Evolutionary conservation across 1,140 invertebrate species (phyloP), one percentile per base, ranked within the genome.

Genomic region (Bradysia coprophila): DNA sequence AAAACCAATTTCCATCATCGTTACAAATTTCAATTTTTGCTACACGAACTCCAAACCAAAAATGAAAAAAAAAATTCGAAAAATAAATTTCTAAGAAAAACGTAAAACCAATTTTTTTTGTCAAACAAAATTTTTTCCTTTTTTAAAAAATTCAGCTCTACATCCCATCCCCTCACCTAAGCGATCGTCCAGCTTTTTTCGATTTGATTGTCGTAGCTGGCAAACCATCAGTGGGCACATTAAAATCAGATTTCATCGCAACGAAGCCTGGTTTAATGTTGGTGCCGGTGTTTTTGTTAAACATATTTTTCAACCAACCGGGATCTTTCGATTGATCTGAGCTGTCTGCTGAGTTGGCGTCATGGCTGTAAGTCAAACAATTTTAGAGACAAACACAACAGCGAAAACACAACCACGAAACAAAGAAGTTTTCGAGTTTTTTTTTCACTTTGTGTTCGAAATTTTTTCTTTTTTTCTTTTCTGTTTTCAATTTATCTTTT

Each of bases 101-200:
- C n/a, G n/a, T n/a, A n/a, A n/a, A n/a, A n/a, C n/a, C n/a, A n/a
- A n/a, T n/a, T n/a, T n/a, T n/a, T n/a, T n/a, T n/a, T n/a, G n/a
- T n/a, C n/a, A n/a, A n/a, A n/a, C n/a, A n/a, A n/a, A n/a, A n/a
- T n/a, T n/a, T n/a, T n/a, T n/a, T n/a, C n/a, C n/a, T n/a, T n/a
- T n/a, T n/a, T n/a, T n/a, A n/a, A n/a, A n/a, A n/a, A n/a, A n/a
- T n/a, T n/a, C n/a, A n/a, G n/a, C n/a, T n/a, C n/a, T n/a, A n/a
- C n/a, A n/a, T n/a, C n/a, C n/a, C 49, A 48, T 49, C 55, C n/a
- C 52, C 56, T 59, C 56, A 59, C 57, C 57, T 59, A 59, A 59
- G 57, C 57, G 57, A 56, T 47, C 57, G 54, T 59, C 57, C 57
- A 51, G 54, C 47, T 51, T 59, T 59, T 43, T 49, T 42, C 51